phyloP scores from a whole-genome alignment of 35 echinoderm and acorn worm species.

The Apostichopus japonicus region DNA sequence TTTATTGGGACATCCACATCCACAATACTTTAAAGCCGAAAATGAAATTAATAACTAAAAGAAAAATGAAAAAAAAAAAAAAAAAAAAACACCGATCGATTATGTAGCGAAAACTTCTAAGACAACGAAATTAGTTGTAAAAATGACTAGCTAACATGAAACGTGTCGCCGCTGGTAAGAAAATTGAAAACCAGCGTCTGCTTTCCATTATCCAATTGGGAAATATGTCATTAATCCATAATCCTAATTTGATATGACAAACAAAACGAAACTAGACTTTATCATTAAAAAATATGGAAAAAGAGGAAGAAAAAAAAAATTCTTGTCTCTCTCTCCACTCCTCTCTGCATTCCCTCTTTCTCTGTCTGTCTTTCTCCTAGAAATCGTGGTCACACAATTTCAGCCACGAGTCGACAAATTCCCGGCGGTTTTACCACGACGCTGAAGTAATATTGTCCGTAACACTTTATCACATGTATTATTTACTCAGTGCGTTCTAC shows the following conservation, averaged over 20 bases:
- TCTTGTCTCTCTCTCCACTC: not conserved
- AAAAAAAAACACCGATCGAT: too few species aligned
- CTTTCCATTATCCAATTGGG: not conserved
- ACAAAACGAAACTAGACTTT: not conserved
- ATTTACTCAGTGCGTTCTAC: constrained; percentile 53
- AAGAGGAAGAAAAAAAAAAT: not conserved
- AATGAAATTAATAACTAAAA: too few species aligned
- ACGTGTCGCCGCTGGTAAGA: too few species aligned
- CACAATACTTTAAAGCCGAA: too few species aligned
- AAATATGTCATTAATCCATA: constrained; percentile 3
- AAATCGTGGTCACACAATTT: not conserved
- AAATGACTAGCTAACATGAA: too few species aligned
- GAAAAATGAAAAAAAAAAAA: too few species aligned
- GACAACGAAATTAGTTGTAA: too few species aligned
- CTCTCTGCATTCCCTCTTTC: not conserved
- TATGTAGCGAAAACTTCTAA: too few species aligned
- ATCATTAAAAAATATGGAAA: too few species aligned
- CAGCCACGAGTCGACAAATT: constrained; percentile 1
- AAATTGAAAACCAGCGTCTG: not conserved
- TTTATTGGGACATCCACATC: too few species aligned
- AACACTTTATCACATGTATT: constrained; percentile 44
- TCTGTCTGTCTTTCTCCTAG: not conserved
- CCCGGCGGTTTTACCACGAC: constrained; percentile 15
- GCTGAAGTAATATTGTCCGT: constrained; percentile 45
- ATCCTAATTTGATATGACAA: constrained; percentile 9